Evolutionary conservation across 2,888 invertebrate genomes (phyloP), one percentile per base, ranked within the genome.

Genomic region (Caradrina kadenii): DNA sequence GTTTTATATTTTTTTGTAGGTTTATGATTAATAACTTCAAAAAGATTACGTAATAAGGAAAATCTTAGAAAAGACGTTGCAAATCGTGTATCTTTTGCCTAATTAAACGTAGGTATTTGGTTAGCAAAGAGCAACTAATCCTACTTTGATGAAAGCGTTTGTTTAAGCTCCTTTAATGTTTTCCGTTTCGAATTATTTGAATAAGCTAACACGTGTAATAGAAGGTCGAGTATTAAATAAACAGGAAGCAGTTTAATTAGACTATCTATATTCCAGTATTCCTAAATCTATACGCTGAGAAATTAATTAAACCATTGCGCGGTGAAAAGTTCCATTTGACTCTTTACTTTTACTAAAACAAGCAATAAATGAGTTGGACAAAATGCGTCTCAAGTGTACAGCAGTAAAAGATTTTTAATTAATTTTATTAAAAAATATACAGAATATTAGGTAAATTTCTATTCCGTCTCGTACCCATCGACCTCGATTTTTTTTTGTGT

Each of bases 41-140:
- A 54, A 52, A 3, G 22, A 73, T 76, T 73, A 73, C 69, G 73
- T 68, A 64, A 77, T 72, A 48, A 63, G 62, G 67, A 72, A 66
- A 72, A 62, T 66, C 31, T n/a, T 42, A 52, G 21, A 21, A 22
- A 19, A 54, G 48, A 17, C 70, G 52, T 39, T 35, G 48, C 35
- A 35, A 67, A 60, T 73, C 55, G 22, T 67, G 50, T 22, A 53
- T 39, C 53, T 76, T 66, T 62, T 76, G 26, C 55, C 3, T 35
- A 13, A 64, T 56, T 50, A 55, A 50, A 6, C 35, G 7, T 59
- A 45, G 45, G 17, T 45, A 17, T 50, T 53, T 53, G 10, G 2
- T 21, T 8, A 45, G 42, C 53, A 66, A 77, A 64, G 76, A 65
- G 8, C 8, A 31, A 48, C 19, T 11, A n/a, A 50, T 10, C 31